phyloP scores from a whole-genome alignment of 1,140 invertebrate genomes.

The Drosophila simulans region DNA sequence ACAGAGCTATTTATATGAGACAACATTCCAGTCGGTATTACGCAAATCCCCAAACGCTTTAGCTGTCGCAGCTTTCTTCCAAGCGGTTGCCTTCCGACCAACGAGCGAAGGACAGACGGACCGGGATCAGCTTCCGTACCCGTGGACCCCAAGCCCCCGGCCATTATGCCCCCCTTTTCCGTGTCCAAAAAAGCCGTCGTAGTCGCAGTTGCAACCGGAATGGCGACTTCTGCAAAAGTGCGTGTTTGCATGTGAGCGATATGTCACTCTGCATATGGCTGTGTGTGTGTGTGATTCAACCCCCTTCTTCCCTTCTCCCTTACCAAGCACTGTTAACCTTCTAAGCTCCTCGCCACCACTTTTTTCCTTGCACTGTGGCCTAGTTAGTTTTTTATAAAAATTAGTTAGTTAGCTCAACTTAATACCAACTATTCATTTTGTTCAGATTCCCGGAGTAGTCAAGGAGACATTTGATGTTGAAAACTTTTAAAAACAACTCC shows the following conservation, averaged over 20 bases:
- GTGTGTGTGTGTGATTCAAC: background rate
- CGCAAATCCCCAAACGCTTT: conserved; percentile 80
- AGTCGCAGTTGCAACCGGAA: conserved; percentile 17
- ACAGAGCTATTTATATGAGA: conserved; percentile 78
- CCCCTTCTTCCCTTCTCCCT: background rate
- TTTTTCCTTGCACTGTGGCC: background rate
- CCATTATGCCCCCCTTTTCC: background rate
- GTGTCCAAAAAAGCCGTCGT: conserved; percentile 1
- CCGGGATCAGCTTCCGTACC: conserved; percentile 6
- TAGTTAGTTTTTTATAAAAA: too few species aligned
- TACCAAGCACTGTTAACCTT: background rate
- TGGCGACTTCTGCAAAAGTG: conserved; percentile 73
- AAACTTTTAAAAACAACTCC: too few species aligned
- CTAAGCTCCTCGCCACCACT: too few species aligned
- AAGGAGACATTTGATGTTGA: too few species aligned
- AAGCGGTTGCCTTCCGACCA: conserved; percentile 75
- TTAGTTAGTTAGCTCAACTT: too few species aligned
- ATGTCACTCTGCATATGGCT: conserved; percentile 50
- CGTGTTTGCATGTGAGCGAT: conserved; percentile 70
- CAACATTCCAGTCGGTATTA: conserved; percentile 81
- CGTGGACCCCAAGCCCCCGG: background rate
- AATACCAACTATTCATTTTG: too few species aligned
- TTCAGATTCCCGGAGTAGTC: too few species aligned
- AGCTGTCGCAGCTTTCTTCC: conserved; percentile 81
- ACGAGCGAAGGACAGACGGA: conserved; percentile 27